Conservation (phyloP, 2,888 invertebrate genomes). For the Caenorhabditis zanzibari region DNA sequence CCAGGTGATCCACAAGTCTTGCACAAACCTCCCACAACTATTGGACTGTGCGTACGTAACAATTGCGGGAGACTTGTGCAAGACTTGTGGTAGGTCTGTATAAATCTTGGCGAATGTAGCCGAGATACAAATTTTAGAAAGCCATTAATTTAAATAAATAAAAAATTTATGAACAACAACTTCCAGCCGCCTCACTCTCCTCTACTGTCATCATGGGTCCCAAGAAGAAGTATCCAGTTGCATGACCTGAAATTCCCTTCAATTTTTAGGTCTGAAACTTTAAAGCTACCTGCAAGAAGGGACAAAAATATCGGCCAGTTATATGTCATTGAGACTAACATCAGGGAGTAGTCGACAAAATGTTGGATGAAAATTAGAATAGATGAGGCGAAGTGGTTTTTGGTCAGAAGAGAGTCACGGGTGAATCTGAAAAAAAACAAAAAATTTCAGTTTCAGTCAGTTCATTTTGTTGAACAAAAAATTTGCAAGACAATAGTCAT, state of each 20-base stretch:
- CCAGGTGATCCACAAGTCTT: too few relatives aligned
- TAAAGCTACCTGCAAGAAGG: slow-evolving; percentile 22
- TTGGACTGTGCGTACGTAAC: too few relatives aligned
- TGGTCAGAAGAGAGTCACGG: slow-evolving; percentile 23
- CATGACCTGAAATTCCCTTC: slow-evolving; percentile 20
- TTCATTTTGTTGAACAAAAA: neutral
- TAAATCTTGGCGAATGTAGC: too few relatives aligned
- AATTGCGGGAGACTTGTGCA: too few relatives aligned
- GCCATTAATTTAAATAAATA: too few relatives aligned
- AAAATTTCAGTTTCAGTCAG: too few relatives aligned
- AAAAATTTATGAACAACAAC: slow-evolving; percentile 45
- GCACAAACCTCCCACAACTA: too few relatives aligned
- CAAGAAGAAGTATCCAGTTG: slow-evolving; percentile 57
- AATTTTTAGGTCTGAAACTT: neutral
- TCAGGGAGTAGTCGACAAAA: slow-evolving; percentile 50
- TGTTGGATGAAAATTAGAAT: slow-evolving; percentile 44
- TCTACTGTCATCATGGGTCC: slow-evolving; percentile 56
- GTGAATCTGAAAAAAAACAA: slow-evolving; percentile 28
- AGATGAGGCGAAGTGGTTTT: slow-evolving; percentile 25
- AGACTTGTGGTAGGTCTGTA: too few relatives aligned
- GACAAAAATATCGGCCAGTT: slow-evolving; percentile 56
- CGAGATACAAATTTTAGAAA: too few relatives aligned
- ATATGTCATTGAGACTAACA: slow-evolving; percentile 56
- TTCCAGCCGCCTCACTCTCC: slow-evolving; percentile 53
- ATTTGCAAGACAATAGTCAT: too few relatives aligned